Conservation (phyloP, 2,797 vertebrate species). For the Poecile montanus region DNA sequence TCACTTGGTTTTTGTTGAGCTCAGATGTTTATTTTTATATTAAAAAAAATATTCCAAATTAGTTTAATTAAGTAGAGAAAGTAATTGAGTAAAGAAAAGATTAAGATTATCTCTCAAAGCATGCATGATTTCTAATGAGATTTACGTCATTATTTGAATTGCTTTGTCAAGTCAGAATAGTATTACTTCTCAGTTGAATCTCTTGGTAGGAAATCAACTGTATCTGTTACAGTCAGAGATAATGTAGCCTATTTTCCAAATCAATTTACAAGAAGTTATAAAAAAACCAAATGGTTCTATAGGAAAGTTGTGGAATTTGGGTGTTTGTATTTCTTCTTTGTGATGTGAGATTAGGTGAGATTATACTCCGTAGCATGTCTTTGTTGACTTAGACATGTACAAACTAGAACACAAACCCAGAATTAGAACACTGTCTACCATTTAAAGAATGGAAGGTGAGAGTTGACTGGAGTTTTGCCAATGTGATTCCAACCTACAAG, state of each 20-base stretch:
- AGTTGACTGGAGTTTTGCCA: neutral
- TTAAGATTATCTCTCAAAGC: constrained; percentile 35
- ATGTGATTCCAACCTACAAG: neutral
- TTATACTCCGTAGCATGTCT: neutral
- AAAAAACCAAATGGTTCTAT: neutral
- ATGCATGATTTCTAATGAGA: constrained; percentile 24
- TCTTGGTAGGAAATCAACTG: neutral
- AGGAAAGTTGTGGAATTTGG: neutral
- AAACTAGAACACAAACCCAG: neutral
- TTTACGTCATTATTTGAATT: constrained; percentile 6
- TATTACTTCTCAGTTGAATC: neutral
- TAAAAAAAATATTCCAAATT: neutral
- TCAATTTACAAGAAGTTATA: neutral
- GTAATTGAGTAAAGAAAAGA: neutral
- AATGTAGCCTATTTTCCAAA: neutral
- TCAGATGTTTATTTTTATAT: neutral
- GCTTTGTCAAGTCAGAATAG: neutral
- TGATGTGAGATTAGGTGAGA: neutral
- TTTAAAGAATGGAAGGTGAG: neutral
- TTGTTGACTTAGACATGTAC: neutral
- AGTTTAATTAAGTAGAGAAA: constrained; percentile 41
- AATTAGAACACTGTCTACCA: neutral
- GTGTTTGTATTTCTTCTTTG: neutral
- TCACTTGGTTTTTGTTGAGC: neutral
- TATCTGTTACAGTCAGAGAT: neutral